Conservation (phyloP, 2,888 invertebrate species). For the Phyllotreta cruciferae region DNA sequence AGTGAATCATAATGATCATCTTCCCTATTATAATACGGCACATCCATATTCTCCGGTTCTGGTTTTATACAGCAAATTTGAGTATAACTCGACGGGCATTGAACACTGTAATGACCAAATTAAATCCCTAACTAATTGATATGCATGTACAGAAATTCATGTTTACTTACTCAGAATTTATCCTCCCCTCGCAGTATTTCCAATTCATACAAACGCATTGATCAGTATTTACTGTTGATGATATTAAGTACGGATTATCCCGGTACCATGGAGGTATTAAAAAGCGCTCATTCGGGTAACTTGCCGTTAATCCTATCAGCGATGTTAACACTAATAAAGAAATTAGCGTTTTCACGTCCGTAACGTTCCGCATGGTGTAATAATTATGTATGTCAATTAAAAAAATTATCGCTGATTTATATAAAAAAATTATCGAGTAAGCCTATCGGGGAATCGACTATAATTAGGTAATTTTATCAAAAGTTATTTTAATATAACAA, state of each 20-base stretch:
- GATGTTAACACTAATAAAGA: slow-evolving; percentile 2
- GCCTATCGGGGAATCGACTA: too few species aligned
- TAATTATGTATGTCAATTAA: too few species aligned
- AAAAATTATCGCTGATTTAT: too few species aligned
- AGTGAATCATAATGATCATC: slow-evolving; percentile 12
- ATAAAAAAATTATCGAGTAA: too few species aligned
- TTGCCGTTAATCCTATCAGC: background rate
- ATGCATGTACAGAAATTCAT: slow-evolving; percentile 14
- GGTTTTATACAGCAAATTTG: slow-evolving; percentile 46
- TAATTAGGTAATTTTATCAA: too few species aligned
- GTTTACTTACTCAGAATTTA: slow-evolving; percentile 51
- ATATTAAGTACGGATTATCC: background rate
- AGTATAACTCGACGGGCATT: slow-evolving; percentile 46
- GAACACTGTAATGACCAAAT: slow-evolving; percentile 44
- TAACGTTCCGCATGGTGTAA: too few species aligned
- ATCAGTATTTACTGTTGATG: background rate
- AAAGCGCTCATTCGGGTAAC: slow-evolving; percentile 3
- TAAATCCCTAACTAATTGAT: background rate
- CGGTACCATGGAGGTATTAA: background rate
- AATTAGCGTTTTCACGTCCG: too few species aligned
- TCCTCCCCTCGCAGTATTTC: slow-evolving; percentile 1
- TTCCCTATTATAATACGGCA: background rate
- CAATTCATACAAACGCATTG: slow-evolving; percentile 41
- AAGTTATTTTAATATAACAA: too few species aligned
- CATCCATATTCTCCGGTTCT: slow-evolving; percentile 22